These are phyloP conservation scores for Heterodera schachtii DNA, from an alignment of 1,140 invertebrate genomes.

Conservation along the genomic window DNA sequence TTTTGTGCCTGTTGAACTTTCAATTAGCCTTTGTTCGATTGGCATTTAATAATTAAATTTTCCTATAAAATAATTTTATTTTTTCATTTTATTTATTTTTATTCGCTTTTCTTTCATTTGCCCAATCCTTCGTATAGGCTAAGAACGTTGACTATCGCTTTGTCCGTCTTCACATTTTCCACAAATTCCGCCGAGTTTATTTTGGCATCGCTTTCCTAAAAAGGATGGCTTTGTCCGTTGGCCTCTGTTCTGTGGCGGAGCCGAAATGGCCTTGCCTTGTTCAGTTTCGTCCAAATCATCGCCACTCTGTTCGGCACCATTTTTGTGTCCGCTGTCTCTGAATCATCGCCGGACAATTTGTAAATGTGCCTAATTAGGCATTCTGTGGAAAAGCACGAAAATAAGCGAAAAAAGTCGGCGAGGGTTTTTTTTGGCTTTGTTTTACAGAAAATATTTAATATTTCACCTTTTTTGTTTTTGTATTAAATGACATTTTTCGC, in stretches of 20 bases:
- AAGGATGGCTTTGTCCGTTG: too few relatives aligned
- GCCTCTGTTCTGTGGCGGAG: too few relatives aligned
- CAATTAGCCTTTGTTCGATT: too few relatives aligned
- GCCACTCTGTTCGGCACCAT: slow-evolving; percentile 80
- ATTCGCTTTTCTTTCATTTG: background rate
- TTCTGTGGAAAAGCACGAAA: background rate
- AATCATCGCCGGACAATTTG: slow-evolving; percentile 80
- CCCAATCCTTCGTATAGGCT: slow-evolving; percentile 25
- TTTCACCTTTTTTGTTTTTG: too few relatives aligned
- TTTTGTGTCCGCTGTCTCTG: slow-evolving; percentile 69
- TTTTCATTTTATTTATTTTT: too few relatives aligned
- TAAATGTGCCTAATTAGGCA: slow-evolving; percentile 98
- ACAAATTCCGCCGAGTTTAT: slow-evolving; percentile 12
- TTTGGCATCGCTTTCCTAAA: slow-evolving; percentile 4
- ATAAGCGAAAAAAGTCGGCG: too few relatives aligned
- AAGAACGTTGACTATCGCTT: slow-evolving; percentile 4
- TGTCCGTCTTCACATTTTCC: slow-evolving; percentile 19
- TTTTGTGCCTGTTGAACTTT: too few relatives aligned
- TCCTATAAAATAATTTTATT: too few relatives aligned
- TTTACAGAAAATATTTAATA: too few relatives aligned
- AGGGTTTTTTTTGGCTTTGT: too few relatives aligned
- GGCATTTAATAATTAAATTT: too few relatives aligned
- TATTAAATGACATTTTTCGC: too few relatives aligned
- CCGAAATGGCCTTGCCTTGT: background rate
- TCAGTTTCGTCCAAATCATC: slow-evolving; percentile 75